Percentiles rank a stretch among this genome's conserved stretches.
phyloP scores from a whole-genome alignment of 2,888 invertebrate genomes.

The Dynastes grantii region DNA sequence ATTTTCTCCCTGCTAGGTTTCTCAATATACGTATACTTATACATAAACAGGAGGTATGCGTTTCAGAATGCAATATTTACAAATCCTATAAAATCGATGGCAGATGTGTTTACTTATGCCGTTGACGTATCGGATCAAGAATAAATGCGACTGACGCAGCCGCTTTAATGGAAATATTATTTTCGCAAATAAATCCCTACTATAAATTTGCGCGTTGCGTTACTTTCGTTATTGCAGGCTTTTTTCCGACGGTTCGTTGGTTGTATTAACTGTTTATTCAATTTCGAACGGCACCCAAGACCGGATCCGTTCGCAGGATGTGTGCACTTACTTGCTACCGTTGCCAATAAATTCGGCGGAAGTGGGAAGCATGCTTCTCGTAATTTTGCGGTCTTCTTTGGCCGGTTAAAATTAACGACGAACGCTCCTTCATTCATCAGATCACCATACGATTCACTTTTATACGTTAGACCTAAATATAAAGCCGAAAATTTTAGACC shows the following conservation, averaged over 20 bases:
- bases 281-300: conserved; percentile 26
- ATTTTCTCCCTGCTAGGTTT: too few species aligned
- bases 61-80: conserved; percentile 8
- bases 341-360: conserved; percentile 59
- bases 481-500: neutral
- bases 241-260: conserved; percentile 1
- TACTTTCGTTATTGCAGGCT: conserved; percentile 1
- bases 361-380: conserved; percentile 60
- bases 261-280: conserved; percentile 32
- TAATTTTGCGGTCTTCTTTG: conserved; percentile 59
- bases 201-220: neutral
- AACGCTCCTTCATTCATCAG: conserved; percentile 15
- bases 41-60: conserved; percentile 4
- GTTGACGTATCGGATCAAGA: conserved; percentile 8
- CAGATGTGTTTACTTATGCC: conserved; percentile 8
- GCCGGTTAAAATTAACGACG: conserved; percentile 58
- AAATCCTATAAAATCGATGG: conserved; percentile 5
- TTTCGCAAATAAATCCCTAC: conserved; percentile 5
- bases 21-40: too few species aligned
- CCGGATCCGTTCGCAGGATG: conserved; percentile 52
- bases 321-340: conserved; percentile 49
- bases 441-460: conserved; percentile 25
- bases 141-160: neutral
- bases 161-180: conserved; percentile 18
- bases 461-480: conserved; percentile 2